Evolutionary conservation across 1,140 invertebrate species (phyloP).

Genomic region (Pentalonia nigronervosa): DNA sequence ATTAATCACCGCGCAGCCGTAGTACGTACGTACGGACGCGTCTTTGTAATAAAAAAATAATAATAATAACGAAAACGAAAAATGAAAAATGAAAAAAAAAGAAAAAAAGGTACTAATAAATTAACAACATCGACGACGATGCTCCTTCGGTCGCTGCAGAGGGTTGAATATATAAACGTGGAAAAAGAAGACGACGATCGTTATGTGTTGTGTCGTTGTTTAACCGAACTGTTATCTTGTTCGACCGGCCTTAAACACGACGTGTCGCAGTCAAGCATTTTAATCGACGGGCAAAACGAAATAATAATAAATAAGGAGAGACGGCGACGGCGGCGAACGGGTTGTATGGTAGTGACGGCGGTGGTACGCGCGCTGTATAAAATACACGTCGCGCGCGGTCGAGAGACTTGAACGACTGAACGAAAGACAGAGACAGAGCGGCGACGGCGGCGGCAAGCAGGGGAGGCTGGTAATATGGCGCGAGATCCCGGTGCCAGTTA

Average conservation of each 20-base stretch:
- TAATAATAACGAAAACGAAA: slow-evolving; percentile 12
- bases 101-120: slow-evolving; percentile 42
- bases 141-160: not conserved
- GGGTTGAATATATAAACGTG: slow-evolving; percentile 55
- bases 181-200: slow-evolving; percentile 45
- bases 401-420: not conserved
- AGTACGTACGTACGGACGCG: not conserved
- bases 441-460: not conserved
- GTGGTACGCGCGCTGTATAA: not conserved
- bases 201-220: slow-evolving; percentile 57
- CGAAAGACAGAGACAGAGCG: not conserved
- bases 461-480: not conserved
- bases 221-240: slow-evolving; percentile 58
- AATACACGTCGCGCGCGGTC: not conserved
- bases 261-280: slow-evolving; percentile 55
- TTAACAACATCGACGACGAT: slow-evolving; percentile 20
- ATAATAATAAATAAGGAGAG: slow-evolving; percentile 49
- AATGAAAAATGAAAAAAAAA: not conserved
- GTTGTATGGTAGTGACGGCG: too few relatives aligned
- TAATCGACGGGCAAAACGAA: slow-evolving; percentile 57
- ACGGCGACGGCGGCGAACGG: not conserved
- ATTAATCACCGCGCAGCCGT: slow-evolving; percentile 26
- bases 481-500: slow-evolving; percentile 30
- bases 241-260: slow-evolving; percentile 56
- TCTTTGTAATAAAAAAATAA: not conserved